Base-by-base conservation (phyloP, 1,140 invertebrate genomes). In the Zaprionus ornatus region DNA sequence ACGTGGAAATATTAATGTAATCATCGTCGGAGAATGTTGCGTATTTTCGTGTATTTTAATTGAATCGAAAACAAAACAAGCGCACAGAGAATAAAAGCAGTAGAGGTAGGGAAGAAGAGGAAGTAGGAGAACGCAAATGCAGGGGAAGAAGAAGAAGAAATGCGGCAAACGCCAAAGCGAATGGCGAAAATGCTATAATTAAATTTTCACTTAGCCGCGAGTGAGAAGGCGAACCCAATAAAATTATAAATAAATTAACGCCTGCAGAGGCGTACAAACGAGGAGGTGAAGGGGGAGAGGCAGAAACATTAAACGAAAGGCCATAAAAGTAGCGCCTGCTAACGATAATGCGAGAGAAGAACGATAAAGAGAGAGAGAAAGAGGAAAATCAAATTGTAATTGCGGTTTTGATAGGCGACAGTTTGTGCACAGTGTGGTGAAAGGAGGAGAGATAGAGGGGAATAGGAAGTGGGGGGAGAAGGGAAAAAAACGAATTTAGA, bases 161-260 rank as follows among this genome's bases (percentile, higher is more conserved):
- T 60, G 82, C 82, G 70, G 23, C 25, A 74, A 55, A 87, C 77
- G 71, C 74, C 61, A 83, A 78, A 79, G 84, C 80, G 61, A 75
- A 48, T 75, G 70, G 80, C 80, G 74, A 78, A 80, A 75, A 72
- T 65, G 76, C 84, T 87, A 87, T 79, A 80, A 87, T 80, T 87
- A 83, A 83, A 72, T 71, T 61, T 73, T 65, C 61, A 69, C 65
- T 70, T 66, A 12, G 55, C 65, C 19, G 19, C 45, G 37, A 55
- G 50, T 17, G 66, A 56, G 13, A 27, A 13, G n/a, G 52, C 54
- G n/a, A 32, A 52, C 52, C 64, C 48, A 45, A 45, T 45, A 45
- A 60, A 62, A 50, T 82, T 86, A 87, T 86, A 87, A 87, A 86
- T 80, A 80, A 80, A 80, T 77, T 59, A 82, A 65, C 40, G 59